phyloP scores from a whole-genome alignment of 2,888 invertebrate genomes.

The Agonopterix heracliana region DNA sequence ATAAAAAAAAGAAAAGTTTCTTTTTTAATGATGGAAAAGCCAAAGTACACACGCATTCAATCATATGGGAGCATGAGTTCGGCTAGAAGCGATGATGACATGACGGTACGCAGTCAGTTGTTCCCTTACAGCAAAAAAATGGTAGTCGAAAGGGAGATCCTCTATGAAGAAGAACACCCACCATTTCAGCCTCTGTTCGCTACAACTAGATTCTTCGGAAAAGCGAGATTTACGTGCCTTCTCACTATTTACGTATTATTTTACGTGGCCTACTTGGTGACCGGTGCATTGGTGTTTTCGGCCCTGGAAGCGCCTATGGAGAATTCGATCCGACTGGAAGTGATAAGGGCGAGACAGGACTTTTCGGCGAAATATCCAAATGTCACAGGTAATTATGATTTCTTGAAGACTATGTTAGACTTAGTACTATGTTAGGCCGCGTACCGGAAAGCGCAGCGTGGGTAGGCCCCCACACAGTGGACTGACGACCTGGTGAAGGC shows the following conservation, averaged over 20 bases:
- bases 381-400: conserved; percentile 73
- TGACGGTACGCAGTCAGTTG: conserved; percentile 65
- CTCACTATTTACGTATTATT: conserved; percentile 73
- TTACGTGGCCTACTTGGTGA: conserved; percentile 78
- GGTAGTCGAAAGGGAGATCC: conserved; percentile 54
- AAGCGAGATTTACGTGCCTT: conserved; percentile 71
- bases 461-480: too few relatives aligned
- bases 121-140: conserved; percentile 64
- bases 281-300: conserved; percentile 82
- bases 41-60: conserved; percentile 50
- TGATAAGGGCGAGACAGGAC: conserved; percentile 68
- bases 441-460: too few relatives aligned
- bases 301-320: conserved; percentile 80
- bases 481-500: too few relatives aligned
- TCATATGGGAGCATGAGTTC: conserved; percentile 67
- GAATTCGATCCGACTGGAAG: conserved; percentile 63
- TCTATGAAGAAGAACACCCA: conserved; percentile 64
- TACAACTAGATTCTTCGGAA: conserved; percentile 64
- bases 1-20: not conserved
- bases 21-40: conserved; percentile 36
- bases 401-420: not conserved
- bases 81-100: conserved; percentile 59
- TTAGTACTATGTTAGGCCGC: too few relatives aligned
- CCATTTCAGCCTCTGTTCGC: conserved; percentile 62
- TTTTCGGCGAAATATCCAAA: conserved; percentile 77